Conservation (phyloP, 1,140 invertebrate species). For the Conopomorpha cramerella region DNA sequence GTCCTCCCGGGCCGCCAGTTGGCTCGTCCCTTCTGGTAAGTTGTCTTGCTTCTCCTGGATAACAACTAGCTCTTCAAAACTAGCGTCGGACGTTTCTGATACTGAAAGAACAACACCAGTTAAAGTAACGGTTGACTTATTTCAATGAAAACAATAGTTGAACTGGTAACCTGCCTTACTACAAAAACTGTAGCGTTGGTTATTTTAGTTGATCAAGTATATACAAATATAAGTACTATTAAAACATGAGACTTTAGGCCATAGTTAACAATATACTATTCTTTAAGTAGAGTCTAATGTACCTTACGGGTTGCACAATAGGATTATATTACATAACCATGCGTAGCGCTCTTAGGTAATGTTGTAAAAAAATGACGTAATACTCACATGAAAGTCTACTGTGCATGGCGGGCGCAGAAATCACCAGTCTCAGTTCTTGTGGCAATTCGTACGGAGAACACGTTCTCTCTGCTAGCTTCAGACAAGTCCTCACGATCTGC, state of each 20-base stretch:
- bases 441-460: conserved; percentile 46
- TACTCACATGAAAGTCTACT: conserved; percentile 36
- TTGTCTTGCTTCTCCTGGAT: conserved; percentile 44
- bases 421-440: conserved; percentile 38
- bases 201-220: too few relatives aligned
- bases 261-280: too few relatives aligned
- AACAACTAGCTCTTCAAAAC: conserved; percentile 52
- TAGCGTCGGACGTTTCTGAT: conserved; percentile 39
- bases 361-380: conserved; percentile 1
- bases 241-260: too few relatives aligned
- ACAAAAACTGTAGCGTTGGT: too few relatives aligned
- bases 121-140: neutral
- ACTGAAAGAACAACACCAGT: conserved; percentile 12
- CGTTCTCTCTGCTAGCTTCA: conserved; percentile 36
- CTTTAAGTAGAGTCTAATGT: too few relatives aligned
- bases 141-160: too few relatives aligned
- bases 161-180: too few relatives aligned
- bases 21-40: conserved; percentile 14
- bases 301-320: too few relatives aligned
- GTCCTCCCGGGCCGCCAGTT: conserved; percentile 38
- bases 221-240: too few relatives aligned
- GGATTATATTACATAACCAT: too few relatives aligned
- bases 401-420: conserved; percentile 34
- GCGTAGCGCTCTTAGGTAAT: too few relatives aligned
- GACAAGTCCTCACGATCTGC: conserved; percentile 36